phyloP scores from a whole-genome alignment of 2,797 vertebrate species.

The Neosilurus mollespiculum region DNA sequence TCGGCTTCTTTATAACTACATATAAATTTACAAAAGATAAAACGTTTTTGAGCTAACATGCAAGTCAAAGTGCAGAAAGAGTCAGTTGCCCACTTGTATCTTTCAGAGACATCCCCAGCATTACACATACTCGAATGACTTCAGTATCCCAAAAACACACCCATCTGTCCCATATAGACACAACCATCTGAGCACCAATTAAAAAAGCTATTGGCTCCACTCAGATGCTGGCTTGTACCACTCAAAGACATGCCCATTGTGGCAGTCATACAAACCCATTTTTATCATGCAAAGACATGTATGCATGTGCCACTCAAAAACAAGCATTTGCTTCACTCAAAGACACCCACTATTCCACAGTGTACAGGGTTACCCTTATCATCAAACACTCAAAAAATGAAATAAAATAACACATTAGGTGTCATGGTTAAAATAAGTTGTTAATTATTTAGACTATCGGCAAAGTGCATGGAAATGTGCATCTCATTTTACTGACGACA shows the following conservation, averaged over 20 bases:
- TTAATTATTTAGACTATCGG: neutral
- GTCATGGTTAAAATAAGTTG: neutral
- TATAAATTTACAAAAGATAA: neutral
- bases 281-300: too few relatives aligned
- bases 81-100: neutral
- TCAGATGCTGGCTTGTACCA: neutral
- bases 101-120: neutral
- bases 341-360: too few relatives aligned
- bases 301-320: neutral
- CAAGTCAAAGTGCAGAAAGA: neutral
- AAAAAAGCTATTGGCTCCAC: neutral
- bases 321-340: neutral
- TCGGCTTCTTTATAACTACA: neutral
- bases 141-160: neutral
- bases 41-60: neutral
- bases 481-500: neutral
- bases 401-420: neutral
- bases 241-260: neutral
- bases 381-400: neutral
- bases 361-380: too few relatives aligned
- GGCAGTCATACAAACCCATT: too few relatives aligned
- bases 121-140: too few relatives aligned
- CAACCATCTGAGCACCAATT: neutral
- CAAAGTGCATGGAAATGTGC: constrained; percentile 6
- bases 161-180: neutral